A percentile compares a stretch with the other conserved stretches of the same genome.
phyloP scores from a whole-genome alignment of 2,797 vertebrate species.

The Chloroceryle inda region DNA sequence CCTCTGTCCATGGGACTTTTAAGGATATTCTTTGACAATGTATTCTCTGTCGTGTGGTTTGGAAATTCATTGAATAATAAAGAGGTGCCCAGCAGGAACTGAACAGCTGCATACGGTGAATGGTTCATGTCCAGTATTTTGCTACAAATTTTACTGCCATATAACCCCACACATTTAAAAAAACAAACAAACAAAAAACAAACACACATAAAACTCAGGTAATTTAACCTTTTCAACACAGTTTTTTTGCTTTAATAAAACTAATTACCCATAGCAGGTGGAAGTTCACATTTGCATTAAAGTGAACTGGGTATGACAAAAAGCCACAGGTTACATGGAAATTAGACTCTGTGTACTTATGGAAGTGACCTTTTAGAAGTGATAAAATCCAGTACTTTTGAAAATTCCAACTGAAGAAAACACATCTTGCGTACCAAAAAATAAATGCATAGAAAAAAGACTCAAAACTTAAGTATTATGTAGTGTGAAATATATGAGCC shows the following conservation, averaged over 20 bases:
- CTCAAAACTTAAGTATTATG: neutral
- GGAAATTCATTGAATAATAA: neutral
- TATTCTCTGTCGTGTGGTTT: neutral
- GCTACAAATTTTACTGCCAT: neutral
- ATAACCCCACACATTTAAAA: neutral
- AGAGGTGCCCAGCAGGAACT: neutral
- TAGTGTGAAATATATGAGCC: neutral
- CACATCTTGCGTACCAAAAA: neutral
- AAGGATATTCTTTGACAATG: neutral
- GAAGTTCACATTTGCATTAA: neutral
- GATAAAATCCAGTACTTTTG: neutral
- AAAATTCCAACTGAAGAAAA: neutral
- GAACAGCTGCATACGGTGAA: neutral
- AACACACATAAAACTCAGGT: rapidly evolving
- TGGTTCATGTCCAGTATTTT: neutral
- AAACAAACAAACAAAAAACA: neutral
- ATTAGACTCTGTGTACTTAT: neutral
- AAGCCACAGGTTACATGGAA: neutral
- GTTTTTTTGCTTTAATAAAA: neutral
- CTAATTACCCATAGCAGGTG: neutral
- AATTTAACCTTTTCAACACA: neutral
- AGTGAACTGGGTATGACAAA: neutral
- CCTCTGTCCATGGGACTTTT: neutral
- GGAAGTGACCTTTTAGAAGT: neutral
- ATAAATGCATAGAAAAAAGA: neutral